A percentile compares a stretch with the other conserved stretches of the same genome.
phyloP scores from a whole-genome alignment of 2,888 invertebrate genomes.

The Agelastica alni region DNA sequence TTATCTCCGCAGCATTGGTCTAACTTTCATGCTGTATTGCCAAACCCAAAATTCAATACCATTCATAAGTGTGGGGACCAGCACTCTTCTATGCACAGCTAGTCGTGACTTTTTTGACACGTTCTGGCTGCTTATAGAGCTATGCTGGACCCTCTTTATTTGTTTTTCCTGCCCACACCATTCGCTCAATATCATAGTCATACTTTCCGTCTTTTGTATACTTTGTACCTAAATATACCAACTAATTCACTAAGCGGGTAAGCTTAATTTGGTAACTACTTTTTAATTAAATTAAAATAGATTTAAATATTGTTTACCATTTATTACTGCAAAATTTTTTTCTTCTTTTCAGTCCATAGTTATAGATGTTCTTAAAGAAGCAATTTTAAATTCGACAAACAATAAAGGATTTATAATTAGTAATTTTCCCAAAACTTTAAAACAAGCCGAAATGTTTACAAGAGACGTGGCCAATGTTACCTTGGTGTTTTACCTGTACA shows the following conservation, averaged over 20 bases:
- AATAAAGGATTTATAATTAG: slow-evolving; percentile 62
- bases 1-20: no score
- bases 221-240: no score
- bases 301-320: not conserved
- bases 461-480: slow-evolving; percentile 49
- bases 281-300: not conserved
- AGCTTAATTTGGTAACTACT: no score
- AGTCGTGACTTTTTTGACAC: no score
- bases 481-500: slow-evolving; percentile 46
- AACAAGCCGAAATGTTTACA: slow-evolving; percentile 48
- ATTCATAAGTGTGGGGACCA: no score
- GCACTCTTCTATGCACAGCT: no score
- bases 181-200: no score
- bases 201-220: no score
- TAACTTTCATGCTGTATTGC: no score
- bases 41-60: no score
- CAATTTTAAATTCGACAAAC: slow-evolving; percentile 57
- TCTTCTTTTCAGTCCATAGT: slow-evolving; percentile 59
- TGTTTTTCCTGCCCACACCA: no score
- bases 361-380: slow-evolving; percentile 63
- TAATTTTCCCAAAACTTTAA: slow-evolving; percentile 62
- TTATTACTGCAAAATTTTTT: not conserved
- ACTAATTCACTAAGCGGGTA: not conserved
- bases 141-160: not conserved
- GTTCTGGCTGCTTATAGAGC: no score